These are phyloP conservation scores for Myotis pilosus DNA, from an alignment of 2,797 vertebrate species.

Conservation along the genomic window DNA sequence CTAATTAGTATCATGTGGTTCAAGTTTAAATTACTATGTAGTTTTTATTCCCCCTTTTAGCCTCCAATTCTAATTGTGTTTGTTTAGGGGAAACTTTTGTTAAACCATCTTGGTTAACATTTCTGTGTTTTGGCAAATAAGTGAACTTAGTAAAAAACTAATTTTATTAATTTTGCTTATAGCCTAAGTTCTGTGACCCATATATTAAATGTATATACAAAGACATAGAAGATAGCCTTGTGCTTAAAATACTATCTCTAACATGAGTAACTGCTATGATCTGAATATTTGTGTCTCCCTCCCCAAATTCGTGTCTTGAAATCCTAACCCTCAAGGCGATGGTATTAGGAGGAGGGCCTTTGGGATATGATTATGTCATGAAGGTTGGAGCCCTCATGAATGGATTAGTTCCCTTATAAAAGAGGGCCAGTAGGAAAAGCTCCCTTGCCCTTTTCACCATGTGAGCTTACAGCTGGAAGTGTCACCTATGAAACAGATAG, in stretches of 20 bases:
- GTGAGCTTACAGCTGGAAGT: neutral
- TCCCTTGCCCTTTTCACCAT: neutral
- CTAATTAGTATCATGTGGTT: neutral
- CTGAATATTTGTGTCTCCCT: neutral
- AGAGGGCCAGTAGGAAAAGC: neutral
- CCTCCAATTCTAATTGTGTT: neutral
- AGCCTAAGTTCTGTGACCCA: neutral
- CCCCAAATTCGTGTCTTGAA: neutral
- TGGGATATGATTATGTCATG: neutral
- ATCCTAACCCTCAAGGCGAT: neutral
- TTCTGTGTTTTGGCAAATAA: slow-evolving; percentile 7
- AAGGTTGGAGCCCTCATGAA: neutral
- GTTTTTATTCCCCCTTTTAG: neutral
- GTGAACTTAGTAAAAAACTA: neutral
- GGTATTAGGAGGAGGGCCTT: neutral
- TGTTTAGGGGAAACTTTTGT: neutral
- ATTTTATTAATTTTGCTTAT: slow-evolving; percentile 19
- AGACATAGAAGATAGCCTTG: neutral
- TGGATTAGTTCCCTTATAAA: neutral
- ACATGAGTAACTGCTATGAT: neutral
- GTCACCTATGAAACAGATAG: neutral
- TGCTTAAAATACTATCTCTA: slow-evolving; percentile 7
- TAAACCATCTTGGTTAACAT: slow-evolving; percentile 9
- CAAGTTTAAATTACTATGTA: neutral
- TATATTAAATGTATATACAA: neutral